Evolutionary conservation across 1,140 invertebrate species (phyloP).

Genomic region (Stegodyphus dumicola): DNA sequence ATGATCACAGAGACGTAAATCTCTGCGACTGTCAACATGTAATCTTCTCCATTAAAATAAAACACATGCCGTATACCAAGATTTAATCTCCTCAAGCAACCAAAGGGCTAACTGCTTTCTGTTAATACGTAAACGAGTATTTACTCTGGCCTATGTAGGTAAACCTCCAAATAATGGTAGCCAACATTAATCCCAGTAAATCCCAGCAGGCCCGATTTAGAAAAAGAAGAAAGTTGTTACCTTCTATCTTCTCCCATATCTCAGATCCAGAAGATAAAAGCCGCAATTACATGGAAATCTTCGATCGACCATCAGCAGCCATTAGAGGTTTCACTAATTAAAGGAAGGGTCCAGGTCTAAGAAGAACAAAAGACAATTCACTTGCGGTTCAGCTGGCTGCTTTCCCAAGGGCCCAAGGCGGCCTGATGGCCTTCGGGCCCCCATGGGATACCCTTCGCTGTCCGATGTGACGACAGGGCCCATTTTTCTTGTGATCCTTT

Average conservation of each 20-base stretch:
- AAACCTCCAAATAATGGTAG: too few relatives aligned
- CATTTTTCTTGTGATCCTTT: constrained; percentile 46
- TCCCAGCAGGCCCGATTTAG: too few relatives aligned
- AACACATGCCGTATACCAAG: too few relatives aligned
- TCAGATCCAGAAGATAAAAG: constrained; percentile 26
- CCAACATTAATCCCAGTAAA: too few relatives aligned
- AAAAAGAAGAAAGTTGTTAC: too few relatives aligned
- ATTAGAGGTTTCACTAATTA: constrained; percentile 57
- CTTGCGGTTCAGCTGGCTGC: constrained; percentile 36
- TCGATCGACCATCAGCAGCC: constrained; percentile 38
- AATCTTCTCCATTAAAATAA: too few relatives aligned
- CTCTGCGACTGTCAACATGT: too few relatives aligned
- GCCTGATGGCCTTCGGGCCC: not conserved
- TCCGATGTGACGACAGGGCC: constrained; percentile 48
- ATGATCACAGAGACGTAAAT: too few relatives aligned
- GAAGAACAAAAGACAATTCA: constrained; percentile 48
- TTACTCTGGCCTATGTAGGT: too few relatives aligned
- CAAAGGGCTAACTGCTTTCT: not conserved
- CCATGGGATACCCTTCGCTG: constrained; percentile 9
- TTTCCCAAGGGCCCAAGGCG: not conserved
- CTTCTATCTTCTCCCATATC: not conserved
- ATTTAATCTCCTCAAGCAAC: too few relatives aligned
- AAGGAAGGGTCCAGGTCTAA: constrained; percentile 14
- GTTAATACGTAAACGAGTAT: not conserved
- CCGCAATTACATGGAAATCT: constrained; percentile 55